Evolutionary conservation across 2,113 vertebrate species (phyloP), one percentile per base, ranked within the genome.

Genomic region (Cyrtonyx montezumae): DNA sequence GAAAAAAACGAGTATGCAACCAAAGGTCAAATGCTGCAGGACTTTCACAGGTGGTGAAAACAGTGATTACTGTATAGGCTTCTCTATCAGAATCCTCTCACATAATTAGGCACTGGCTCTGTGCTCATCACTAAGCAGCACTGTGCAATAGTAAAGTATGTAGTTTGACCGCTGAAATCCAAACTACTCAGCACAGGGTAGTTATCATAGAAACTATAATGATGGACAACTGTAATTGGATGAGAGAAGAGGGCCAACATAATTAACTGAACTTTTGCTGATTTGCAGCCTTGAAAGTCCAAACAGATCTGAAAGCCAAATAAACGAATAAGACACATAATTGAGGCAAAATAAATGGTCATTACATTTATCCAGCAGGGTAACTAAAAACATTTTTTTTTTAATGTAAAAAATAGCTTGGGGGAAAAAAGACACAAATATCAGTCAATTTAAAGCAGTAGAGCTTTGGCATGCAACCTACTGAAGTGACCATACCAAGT

Each of bases 261-360:
- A 89, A 89, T 91, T 84, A 87, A 87, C 56, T 83, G 69, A 90
- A 86, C 71, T 67, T 5, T 19, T 83, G 53, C 61, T 78, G 71
- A 94, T 87, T 71, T 70, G 30, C 56, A 83, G 81, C 70, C 83
- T 87, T 79, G 92, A 79, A 84, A 94, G 71, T 53, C 61, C 40
- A 89, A 51, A 83, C 75, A 81, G 76, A 92, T 65, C 65, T 90
- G n/a, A 87, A 92, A 65, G 89, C 73, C 73, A 94, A 94, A 87
- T 46, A 74, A 87, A 87, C 32, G 22, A 91, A 18, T 46, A 74
- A 74, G 46, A 70, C 68, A 46, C 2, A 5, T 65, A 92, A 83
- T 91, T 91, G 89, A 87, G 32, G 42, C 42, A 82, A 79, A 14
- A 49, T 42, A 32, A 9, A 69, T 0, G 6, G 70, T 14, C 59